Base-by-base conservation (phyloP, 1,140 invertebrate genomes). In the Mizuhopecten yessoensis region DNA sequence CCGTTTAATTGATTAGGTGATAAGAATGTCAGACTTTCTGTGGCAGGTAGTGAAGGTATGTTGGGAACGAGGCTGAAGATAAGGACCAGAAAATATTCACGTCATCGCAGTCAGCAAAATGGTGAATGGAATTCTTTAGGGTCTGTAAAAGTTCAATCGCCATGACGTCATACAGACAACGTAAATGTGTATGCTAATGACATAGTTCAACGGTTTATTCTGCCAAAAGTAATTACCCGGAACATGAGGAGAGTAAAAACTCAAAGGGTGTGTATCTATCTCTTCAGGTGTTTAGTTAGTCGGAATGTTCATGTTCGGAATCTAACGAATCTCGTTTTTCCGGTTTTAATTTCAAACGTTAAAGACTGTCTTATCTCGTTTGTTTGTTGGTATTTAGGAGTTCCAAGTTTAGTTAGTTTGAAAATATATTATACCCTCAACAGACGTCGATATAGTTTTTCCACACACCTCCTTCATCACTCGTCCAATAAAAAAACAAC, bases 71-170 rank as follows among this genome's bases (percentile, higher is more conserved):
- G 57, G 11, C 15, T 75, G 57, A n/a, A 1, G 57, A 75, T 75
- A 75, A 75, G 29, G 29, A 23, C 57, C 57, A 75, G n/a, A 75
- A 75, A 75, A 5, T 75, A n/a, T 29, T 5, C 1, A 75, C 57
- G 57, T 75, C 57, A 75, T 75, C 57, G 29, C 57, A 29, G 17
- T n/a, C 57, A 75, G 5, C 57, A 75, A 75, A 75, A 75, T 20
- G 9, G 57, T 75, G 57, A 75, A 75, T 75, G 57, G 57, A 75
- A 75, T 75, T 45, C 42, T 45, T 75, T 75, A 29, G 57, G 57
- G 11, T 75, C n/a, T n/a, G 15, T 57, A 57, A 57, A 57, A 57
- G 45, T 75, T 17, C 57, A 75, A 75, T 75, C 57, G 57, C n/a
- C n/a, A 29, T 75, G 57, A 75, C 57, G 57, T 75, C 57, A 75